Evolutionary conservation across 2,888 invertebrate species (phyloP), one percentile per base, ranked within the genome.

Genomic region (Oegoconia quadripuncta): DNA sequence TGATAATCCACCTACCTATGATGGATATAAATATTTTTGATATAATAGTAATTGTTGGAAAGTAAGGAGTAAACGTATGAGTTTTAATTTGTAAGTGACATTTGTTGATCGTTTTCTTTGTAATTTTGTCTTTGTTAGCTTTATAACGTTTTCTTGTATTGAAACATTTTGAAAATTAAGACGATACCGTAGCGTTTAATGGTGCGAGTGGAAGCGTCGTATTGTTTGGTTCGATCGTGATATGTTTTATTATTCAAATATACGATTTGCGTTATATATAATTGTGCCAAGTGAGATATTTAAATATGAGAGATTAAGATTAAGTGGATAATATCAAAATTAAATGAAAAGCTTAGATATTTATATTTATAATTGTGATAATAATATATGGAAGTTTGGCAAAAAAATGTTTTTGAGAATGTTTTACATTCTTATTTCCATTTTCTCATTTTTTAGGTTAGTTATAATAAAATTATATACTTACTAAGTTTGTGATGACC

Each of bases 281-380:
- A 74, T 80, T 83, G 87, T 87, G 87, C 86, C 87, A 84, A 87
- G 83, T 82, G 83, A 83, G 81, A 81, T 86, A 76, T 80, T 81
- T 80, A 74, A 77, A 58, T 77, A 76, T 74, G 81, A 77, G 74
- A 79, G 69, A 73, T 80, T 84, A 86, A 87, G 83, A 75, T 83
- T 83, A 86, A 86, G 82, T 87, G 84, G 75, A 79, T 74, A 69
- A 80, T 83, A 81, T 84, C 83, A 83, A 84, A 86, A 82, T 86
- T 83, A 74, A 77, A 36, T 70, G 65, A 72, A 72, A 79, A 74
- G 68, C 74, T 80, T 78, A 80, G 75, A 74, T 81, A 73, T 82
- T 82, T 82, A 81, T 82, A 79, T 81, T 77, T 80, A 74, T 82
- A 73, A 79, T 73, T 82, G 80, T 83, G 81, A 83, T 84, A 74